phyloP scores from a whole-genome alignment of 2,888 invertebrate species.

The Fabriciana adippe region DNA sequence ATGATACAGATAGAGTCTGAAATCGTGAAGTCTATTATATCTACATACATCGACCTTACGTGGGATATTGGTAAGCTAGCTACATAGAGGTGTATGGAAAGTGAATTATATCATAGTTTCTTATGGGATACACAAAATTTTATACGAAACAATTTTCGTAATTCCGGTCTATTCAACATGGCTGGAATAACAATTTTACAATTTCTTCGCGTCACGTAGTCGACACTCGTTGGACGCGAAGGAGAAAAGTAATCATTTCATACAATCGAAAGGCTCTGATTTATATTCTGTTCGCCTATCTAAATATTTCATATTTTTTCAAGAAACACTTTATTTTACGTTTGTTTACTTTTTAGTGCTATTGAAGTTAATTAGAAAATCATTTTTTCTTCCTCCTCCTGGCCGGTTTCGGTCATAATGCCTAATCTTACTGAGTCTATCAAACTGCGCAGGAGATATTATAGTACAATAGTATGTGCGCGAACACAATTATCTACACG shows the following conservation, averaged over 20 bases:
- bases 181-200: conserved; percentile 79
- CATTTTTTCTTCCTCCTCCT: rapidly evolving
- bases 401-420: too few species aligned
- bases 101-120: conserved; percentile 4
- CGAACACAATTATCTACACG: too few species aligned
- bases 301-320: conserved; percentile 55
- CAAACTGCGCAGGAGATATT: too few species aligned
- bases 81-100: background rate
- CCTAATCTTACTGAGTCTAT: too few species aligned
- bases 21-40: too few species aligned
- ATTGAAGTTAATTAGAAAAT: background rate
- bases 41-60: too few species aligned
- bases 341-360: conserved; percentile 1
- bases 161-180: conserved; percentile 71
- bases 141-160: conserved; percentile 56
- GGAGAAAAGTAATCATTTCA: conserved; percentile 76
- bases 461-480: too few species aligned
- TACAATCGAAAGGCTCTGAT: conserved; percentile 70
- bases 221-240: conserved; percentile 68
- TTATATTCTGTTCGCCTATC: conserved; percentile 72
- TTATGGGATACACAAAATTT: conserved; percentile 16
- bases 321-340: conserved; percentile 23
- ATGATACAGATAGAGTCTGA: too few species aligned
- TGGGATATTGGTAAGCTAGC: too few species aligned
- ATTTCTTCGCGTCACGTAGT: conserved; percentile 73